phyloP scores from a whole-genome alignment of 2,797 vertebrate species.

The Neostethus bicornis region DNA sequence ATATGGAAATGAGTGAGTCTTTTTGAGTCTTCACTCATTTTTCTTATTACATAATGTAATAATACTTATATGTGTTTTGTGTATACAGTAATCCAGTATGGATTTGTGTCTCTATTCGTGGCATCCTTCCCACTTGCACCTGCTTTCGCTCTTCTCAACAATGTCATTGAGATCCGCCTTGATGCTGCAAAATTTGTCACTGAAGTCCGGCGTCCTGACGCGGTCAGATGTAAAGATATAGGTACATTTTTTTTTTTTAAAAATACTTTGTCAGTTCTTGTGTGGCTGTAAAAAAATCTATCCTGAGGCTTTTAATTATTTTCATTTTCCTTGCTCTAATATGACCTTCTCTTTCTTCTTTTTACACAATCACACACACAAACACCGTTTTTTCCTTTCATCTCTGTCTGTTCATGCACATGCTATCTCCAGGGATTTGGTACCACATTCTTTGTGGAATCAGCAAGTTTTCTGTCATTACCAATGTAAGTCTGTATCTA shows the following conservation, averaged over 20 bases:
- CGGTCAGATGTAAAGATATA: constrained; percentile 93
- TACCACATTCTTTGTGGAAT: constrained; percentile 94
- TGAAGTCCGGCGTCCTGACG: constrained; percentile 90
- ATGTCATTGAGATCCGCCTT: constrained; percentile 94
- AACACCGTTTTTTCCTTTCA: constrained; percentile 26
- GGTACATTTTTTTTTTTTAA: constrained; percentile 74
- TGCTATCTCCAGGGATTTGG: constrained; percentile 89
- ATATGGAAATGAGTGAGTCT: constrained; percentile 98
- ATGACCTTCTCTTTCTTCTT: constrained; percentile 18
- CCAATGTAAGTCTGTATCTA: constrained; percentile 89
- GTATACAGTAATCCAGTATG: constrained; percentile 92
- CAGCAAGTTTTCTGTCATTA: constrained; percentile 98
- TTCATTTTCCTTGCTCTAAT: constrained; percentile 33
- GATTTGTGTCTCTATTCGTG: constrained; percentile 96
- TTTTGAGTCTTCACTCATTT: not conserved
- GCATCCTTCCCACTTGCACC: constrained; percentile 96
- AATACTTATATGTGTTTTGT: constrained; percentile 25
- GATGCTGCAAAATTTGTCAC: constrained; percentile 95
- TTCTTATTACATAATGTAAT: not conserved
- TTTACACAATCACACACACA: constrained; percentile 10
- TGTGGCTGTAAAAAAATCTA: constrained; percentile 21
- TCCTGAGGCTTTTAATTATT: constrained; percentile 41
- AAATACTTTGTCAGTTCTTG: constrained; percentile 18
- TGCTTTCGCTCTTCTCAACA: constrained; percentile 94
- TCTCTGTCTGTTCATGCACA: constrained; percentile 45